Conservation (phyloP, 35 echinoderm and acorn worm genomes). For the Ophioderma brevispina region DNA sequence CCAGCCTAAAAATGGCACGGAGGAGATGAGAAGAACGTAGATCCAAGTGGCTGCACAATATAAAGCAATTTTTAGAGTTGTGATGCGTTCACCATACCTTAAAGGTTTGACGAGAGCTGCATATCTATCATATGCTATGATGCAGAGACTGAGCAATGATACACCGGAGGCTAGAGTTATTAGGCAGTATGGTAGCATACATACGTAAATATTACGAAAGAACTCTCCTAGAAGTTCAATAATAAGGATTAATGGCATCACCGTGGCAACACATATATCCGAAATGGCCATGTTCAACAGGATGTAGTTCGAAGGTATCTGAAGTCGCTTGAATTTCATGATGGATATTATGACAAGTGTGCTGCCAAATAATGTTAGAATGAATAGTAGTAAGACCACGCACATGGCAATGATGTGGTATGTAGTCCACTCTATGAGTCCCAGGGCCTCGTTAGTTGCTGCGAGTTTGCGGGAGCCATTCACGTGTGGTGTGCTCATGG, state of each 20-base stretch:
- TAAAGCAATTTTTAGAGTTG: conserved; percentile 47
- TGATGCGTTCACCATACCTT: conserved; percentile 74
- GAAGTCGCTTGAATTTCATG: conserved; percentile 82
- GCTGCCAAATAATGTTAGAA: conserved; percentile 70
- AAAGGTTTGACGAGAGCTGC: conserved; percentile 90
- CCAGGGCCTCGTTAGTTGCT: not conserved
- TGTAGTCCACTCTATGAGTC: not conserved
- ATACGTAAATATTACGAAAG: conserved; percentile 22
- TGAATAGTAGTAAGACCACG: conserved; percentile 43
- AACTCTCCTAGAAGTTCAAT: conserved; percentile 11
- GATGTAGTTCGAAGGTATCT: conserved; percentile 98
- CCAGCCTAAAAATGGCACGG: conserved; percentile 48
- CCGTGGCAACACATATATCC: conserved; percentile 63
- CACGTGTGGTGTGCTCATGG: not conserved
- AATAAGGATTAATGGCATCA: conserved; percentile 37
- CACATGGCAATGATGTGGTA: conserved; percentile 19
- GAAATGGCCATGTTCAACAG: conserved; percentile 79
- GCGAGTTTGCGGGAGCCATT: not conserved
- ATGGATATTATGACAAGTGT: conserved; percentile 69
- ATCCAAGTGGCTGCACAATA: conserved; percentile 53
- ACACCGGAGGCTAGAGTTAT: conserved; percentile 62
- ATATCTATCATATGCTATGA: conserved; percentile 89
- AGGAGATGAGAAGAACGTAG: conserved; percentile 64
- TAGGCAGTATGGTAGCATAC: conserved; percentile 62
- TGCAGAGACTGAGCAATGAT: conserved; percentile 68